phyloP scores from a whole-genome alignment of 2,113 vertebrate genomes.

The Isurus oxyrinchus region DNA sequence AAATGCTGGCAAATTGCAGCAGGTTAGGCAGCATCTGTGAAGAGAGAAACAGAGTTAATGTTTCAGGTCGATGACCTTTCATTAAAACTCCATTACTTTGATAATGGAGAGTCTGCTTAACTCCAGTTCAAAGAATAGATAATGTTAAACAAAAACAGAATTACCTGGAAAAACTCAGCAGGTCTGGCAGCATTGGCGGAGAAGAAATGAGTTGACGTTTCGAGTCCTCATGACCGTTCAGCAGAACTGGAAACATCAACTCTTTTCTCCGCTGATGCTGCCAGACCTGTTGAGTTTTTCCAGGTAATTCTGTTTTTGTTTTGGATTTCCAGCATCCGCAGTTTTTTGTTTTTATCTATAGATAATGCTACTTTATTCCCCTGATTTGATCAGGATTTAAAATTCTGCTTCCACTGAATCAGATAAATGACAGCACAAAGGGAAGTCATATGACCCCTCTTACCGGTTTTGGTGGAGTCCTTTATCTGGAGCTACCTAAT shows the following conservation, averaged over 20 bases:
- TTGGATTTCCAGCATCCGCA: too few species aligned
- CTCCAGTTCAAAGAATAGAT: background rate
- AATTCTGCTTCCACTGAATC: background rate
- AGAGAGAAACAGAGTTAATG: background rate
- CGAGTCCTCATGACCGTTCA: too few species aligned
- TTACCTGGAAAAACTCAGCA: too few species aligned
- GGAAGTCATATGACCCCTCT: background rate
- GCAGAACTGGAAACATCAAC: too few species aligned
- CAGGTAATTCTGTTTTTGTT: too few species aligned
- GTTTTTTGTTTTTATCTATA: too few species aligned
- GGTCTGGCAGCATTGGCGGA: too few species aligned
- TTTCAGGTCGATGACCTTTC: background rate
- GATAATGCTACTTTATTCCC: background rate
- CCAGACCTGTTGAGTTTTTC: too few species aligned
- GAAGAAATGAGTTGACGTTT: too few species aligned
- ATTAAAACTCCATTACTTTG: background rate
- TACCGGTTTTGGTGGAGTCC: background rate
- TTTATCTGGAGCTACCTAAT: background rate
- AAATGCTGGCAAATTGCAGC: background rate
- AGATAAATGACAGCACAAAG: background rate
- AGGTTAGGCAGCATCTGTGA: background rate
- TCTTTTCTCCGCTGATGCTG: too few species aligned
- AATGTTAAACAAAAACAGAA: too few species aligned
- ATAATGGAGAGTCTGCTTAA: background rate
- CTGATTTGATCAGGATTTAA: background rate